These are phyloP conservation scores for Syritta pipiens DNA, from an alignment of 2,888 invertebrate genomes.

Conservation along the genomic window DNA sequence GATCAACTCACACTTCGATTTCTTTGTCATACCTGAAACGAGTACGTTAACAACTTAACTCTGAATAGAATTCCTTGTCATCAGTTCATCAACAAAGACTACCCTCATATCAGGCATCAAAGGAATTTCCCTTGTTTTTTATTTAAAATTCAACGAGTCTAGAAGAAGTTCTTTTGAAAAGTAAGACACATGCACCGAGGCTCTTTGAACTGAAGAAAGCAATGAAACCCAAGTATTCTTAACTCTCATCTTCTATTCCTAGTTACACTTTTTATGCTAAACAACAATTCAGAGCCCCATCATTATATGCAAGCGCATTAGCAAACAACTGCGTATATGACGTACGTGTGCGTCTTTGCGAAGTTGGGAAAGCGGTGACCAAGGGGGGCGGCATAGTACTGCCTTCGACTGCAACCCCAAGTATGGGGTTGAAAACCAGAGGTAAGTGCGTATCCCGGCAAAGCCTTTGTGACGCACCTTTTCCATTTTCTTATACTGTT, in stretches of 20 bases:
- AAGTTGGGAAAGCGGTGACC: no score
- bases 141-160: no score
- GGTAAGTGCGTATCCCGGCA: constrained; percentile 54
- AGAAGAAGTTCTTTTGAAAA: constrained; percentile 1
- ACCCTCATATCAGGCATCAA: no score
- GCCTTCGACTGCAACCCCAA: constrained; percentile 22
- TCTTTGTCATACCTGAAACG: no score
- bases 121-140: no score
- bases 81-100: no score
- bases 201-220: constrained; percentile 24
- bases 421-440: constrained; percentile 8
- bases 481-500: constrained; percentile 48
- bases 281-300: constrained; percentile 7
- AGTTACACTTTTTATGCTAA: constrained; percentile 4
- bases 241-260: not conserved
- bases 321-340: constrained; percentile 6
- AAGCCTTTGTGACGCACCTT: constrained; percentile 57
- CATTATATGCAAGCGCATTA: constrained; percentile 8
- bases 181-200: not conserved
- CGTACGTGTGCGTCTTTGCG: constrained; percentile 34
- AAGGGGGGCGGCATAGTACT: no score
- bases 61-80: no score
- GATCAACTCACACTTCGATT: no score
- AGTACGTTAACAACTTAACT: no score
- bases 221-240: not conserved